Percentiles rank a stretch among this genome's conserved stretches.
These are phyloP conservation scores for Etia nguti DNA, from an alignment of 2,113 vertebrate species.

Conservation along the genomic window DNA sequence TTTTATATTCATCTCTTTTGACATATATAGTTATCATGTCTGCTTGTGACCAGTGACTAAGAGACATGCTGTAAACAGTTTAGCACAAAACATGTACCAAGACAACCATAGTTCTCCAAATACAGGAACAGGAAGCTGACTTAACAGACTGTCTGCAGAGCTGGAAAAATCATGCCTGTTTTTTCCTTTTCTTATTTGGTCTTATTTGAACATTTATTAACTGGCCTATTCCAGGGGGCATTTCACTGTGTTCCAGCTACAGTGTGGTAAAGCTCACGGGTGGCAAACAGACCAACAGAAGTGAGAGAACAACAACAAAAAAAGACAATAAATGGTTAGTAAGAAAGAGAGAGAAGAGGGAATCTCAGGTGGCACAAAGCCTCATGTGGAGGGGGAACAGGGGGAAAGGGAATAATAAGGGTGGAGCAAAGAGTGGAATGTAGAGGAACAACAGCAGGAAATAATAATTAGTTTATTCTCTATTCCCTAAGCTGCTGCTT, in stretches of 20 bases:
- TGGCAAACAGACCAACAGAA: not conserved
- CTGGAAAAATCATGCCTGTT: not conserved
- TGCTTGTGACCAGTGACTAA: slow-evolving; percentile 35
- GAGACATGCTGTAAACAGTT: not conserved
- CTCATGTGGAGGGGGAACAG: not conserved
- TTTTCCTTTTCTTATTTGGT: not conserved
- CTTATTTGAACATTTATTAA: not conserved
- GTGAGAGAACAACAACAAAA: not conserved
- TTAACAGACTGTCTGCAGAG: not conserved
- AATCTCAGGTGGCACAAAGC: not conserved
- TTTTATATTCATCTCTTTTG: not conserved
- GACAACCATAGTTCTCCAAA: not conserved
- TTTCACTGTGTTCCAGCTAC: not conserved
- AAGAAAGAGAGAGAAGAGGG: not conserved
- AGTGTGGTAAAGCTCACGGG: not conserved
- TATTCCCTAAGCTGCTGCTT: slow-evolving; percentile 29
- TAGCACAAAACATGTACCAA: not conserved
- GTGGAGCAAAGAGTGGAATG: slow-evolving; percentile 10
- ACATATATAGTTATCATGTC: not conserved
- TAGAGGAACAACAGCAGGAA: slow-evolving; percentile 28
- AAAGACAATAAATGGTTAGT: not conserved
- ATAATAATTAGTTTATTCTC: slow-evolving; percentile 44
- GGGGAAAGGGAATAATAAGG: not conserved
- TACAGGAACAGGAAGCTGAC: not conserved
- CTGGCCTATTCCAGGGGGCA: not conserved